Evolutionary conservation across 2,888 invertebrate species (phyloP).

Genomic region (Automeris io): DNA sequence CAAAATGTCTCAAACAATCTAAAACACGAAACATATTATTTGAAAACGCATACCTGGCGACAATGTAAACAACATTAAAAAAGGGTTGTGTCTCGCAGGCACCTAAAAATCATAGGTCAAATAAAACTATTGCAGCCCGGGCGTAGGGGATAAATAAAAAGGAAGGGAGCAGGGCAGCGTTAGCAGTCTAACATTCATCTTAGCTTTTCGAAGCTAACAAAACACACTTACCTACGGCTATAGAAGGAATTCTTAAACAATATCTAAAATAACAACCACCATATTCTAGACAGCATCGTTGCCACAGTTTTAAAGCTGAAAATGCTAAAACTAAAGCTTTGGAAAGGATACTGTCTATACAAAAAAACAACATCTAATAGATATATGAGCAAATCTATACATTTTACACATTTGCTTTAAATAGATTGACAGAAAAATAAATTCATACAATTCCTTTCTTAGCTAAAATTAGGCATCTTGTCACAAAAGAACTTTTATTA

Average conservation of each 20-base stretch:
- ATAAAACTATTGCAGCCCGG: conserved; percentile 72
- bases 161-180: conserved; percentile 61
- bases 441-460: conserved; percentile 47
- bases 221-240: conserved; percentile 75
- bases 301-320: conserved; percentile 23
- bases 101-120: conserved; percentile 72
- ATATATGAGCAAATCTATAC: conserved; percentile 67
- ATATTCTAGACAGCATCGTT: conserved; percentile 66
- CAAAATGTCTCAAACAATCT: conserved; percentile 32
- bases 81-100: conserved; percentile 74
- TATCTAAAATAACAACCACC: conserved; percentile 52
- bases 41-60: conserved; percentile 76
- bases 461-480: conserved; percentile 49
- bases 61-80: conserved; percentile 77
- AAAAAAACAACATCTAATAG: conserved; percentile 69
- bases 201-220: conserved; percentile 76
- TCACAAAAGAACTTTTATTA: conserved; percentile 55
- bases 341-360: conserved; percentile 68
- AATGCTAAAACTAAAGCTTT: conserved; percentile 23
- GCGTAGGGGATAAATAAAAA: conserved; percentile 64
- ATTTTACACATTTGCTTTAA: conserved; percentile 60
- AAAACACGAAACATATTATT: conserved; percentile 53
- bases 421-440: conserved; percentile 35
- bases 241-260: conserved; percentile 56
- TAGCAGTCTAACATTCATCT: conserved; percentile 76